Base-by-base conservation (phyloP, 2,113 vertebrate species). In the Paedocypris sp. region DNA sequence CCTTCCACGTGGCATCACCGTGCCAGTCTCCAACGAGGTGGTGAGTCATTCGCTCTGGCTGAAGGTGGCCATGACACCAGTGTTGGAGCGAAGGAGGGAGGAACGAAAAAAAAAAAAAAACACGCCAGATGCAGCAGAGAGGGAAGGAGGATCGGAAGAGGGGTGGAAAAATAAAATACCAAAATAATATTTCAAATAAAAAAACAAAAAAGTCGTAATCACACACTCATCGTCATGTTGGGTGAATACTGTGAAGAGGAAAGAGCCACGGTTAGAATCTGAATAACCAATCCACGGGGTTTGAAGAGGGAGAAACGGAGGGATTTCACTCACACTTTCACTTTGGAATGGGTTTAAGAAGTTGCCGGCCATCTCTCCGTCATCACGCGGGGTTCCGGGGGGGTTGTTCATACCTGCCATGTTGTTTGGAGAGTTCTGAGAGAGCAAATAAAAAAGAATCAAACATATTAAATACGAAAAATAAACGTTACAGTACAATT, bases 211-310 rank as follows among this genome's bases (percentile, higher is more conserved):
- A 66, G 47, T 72, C 19, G 75, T n/a, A 81, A 67, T 92, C 89
- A 92, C 86, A 91, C 90, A 79, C 91, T 93, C 90, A 92, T 90
- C 70, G 91, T 89, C 91, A 92, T 88, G 83, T 89, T 91, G 71
- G 91, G 90, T 73, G 90, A 93, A 85, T 90, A 91, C 91, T 92
- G 85, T 49, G 83, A 82, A 73, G 77, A 89, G 80, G 74, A 51
- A 71, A 38, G 47, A 31, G 48, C 11, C 22, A 15, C 20, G 52
- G 60, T 15, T 19, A 18, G 15, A n/a, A 5, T n/a, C n/a, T n/a
- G n/a, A n/a, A n/a, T n/a, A n/a, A n/a, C n/a, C n/a, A n/a, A n/a
- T n/a, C n/a, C n/a, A n/a, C n/a, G n/a, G n/a, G n/a, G n/a, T n/a
- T n/a, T n/a, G n/a, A n/a, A 19, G n/a, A 22, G 41, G 22, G 33